Evolutionary conservation across 2,113 vertebrate species (phyloP), one percentile per base, ranked within the genome.

Genomic region (Panthera tigris): DNA sequence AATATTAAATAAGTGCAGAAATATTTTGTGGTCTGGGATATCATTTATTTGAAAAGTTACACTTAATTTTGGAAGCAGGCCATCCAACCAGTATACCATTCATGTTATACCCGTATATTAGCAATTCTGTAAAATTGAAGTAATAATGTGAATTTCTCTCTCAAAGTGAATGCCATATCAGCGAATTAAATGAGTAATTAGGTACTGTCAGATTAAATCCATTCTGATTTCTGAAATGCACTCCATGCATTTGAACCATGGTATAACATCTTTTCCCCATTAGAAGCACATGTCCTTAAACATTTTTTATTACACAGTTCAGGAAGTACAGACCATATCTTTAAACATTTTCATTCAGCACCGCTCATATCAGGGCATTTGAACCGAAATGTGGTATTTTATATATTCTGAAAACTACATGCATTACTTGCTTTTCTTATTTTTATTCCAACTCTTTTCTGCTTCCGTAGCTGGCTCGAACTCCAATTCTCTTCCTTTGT

Each of bases 181-280:
- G 83, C 94, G 65, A 92, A 97, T 95, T 97, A 96, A 98, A 73
- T 63, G 94, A 95, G 89, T 95, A 95, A 95, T 82, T 96, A 89
- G 41, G 48, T 16, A 74, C 89, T 92, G 31, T 55, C 66, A 84
- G 93, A 96, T 29, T 71, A 85, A 94, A 98, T 65, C 94, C 41
- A 97, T 95, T 98, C 27, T 78, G 10, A 87, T 96, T 94, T 97
- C 74, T 83, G 48, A 69, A 94, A 63, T 48, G 8, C 19, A 65
- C 68, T 74, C 23, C 63, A 76, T 25, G 6, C 74, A 76, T 48
- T 88, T 71, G 76, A 87, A 55, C 73, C 23, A 94, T 71, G 50
- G 41, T 25, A 84, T 91, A 66, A 94, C 74, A 69, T 82, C 14
- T 91, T 65, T 94, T 94, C 76, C 19, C 48, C 21, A 68, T 76